Percentiles rank a stretch among this genome's conserved stretches.
These are phyloP conservation scores for Progne subis DNA, from an alignment of 2,113 vertebrate genomes.

Conservation along the genomic window DNA sequence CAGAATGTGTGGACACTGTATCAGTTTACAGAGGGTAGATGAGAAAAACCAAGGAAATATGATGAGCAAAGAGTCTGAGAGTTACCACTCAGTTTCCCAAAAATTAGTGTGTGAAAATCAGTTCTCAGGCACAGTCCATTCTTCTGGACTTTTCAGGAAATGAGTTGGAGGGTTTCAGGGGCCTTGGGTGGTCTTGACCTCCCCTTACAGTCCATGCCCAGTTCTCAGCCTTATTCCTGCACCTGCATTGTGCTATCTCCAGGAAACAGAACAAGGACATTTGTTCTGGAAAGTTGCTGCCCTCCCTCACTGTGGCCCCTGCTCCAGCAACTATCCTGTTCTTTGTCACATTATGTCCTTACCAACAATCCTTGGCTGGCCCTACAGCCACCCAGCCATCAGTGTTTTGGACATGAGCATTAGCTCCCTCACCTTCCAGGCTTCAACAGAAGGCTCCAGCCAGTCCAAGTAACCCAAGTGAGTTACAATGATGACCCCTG, in stretches of 20 bases:
- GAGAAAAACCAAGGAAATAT: neutral
- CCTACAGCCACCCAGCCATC: too few relatives aligned
- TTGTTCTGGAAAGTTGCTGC: neutral
- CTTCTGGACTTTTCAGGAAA: neutral
- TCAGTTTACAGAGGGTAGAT: neutral
- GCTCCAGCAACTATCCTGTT: neutral
- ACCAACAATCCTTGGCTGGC: neutral
- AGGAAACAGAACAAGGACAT: neutral
- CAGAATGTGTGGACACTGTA: neutral
- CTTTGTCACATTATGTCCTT: neutral
- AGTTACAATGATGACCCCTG: accelerated
- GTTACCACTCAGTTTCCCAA: neutral
- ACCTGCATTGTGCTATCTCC: neutral
- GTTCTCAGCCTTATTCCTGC: neutral
- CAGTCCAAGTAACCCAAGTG: neutral
- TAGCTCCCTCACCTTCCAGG: neutral
- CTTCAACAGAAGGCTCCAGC: neutral
- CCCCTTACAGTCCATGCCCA: too few relatives aligned
- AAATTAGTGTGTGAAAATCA: neutral
- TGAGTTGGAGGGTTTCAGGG: neutral
- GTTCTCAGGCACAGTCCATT: neutral
- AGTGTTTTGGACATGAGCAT: neutral
- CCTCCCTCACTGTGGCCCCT: neutral
- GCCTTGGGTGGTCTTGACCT: neutral
- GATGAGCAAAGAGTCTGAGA: neutral